Evolutionary conservation across 2,797 vertebrate species (phyloP).

Genomic region (Mergus octosetaceus): DNA sequence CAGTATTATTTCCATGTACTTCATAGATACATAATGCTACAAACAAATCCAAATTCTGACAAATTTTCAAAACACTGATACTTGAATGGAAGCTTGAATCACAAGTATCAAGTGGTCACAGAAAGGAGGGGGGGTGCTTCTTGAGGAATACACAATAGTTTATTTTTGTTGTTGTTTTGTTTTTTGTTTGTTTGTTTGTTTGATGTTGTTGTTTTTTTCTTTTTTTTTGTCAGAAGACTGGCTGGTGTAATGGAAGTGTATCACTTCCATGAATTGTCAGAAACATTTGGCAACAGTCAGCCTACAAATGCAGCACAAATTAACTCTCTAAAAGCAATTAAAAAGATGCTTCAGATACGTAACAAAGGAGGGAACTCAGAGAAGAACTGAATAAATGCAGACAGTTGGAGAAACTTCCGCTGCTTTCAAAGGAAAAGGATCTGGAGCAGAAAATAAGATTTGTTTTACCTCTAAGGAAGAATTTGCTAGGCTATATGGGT

Average conservation of each 20-base stretch:
- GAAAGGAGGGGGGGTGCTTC: neutral
- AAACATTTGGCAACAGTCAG: constrained; percentile 35
- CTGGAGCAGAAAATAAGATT: constrained; percentile 27
- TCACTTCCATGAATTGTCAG: constrained; percentile 64
- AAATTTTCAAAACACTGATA: neutral
- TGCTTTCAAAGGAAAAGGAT: neutral
- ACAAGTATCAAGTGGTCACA: neutral
- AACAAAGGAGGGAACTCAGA: neutral
- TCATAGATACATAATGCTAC: neutral
- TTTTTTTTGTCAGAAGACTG: constrained; percentile 21
- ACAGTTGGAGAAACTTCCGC: neutral
- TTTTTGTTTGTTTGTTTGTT: no score
- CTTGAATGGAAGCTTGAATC: neutral
- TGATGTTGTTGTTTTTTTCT: no score
- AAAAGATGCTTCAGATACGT: neutral
- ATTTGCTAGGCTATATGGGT: neutral
- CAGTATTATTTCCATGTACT: neutral
- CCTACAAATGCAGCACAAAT: neutral
- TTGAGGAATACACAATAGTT: neutral
- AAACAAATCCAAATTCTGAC: neutral
- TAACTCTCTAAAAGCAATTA: constrained; percentile 23
- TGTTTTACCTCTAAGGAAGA: neutral
- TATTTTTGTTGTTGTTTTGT: no score
- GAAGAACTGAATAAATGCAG: neutral
- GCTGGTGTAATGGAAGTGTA: constrained; percentile 36